Percentiles rank a stretch among this genome's conserved stretches.
phyloP scores from a whole-genome alignment of 2,113 vertebrate genomes.

The Cromileptes altivelis region DNA sequence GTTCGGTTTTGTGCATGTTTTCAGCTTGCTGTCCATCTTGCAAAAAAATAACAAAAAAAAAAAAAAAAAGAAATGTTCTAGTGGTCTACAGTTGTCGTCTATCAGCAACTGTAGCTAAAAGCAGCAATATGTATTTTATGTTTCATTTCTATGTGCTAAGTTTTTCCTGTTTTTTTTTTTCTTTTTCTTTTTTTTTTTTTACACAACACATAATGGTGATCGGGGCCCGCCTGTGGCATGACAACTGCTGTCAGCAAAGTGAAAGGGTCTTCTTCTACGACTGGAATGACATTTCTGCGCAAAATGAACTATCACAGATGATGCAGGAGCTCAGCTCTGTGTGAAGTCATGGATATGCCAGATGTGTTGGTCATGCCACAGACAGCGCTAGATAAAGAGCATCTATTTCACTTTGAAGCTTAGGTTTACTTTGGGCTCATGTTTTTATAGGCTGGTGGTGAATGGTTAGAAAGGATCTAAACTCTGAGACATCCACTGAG shows the following conservation, averaged over 20 bases:
- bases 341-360: not conserved
- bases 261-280: not conserved
- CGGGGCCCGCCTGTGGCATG: slow-evolving; percentile 3
- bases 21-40: slow-evolving; percentile 69
- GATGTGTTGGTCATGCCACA: slow-evolving; percentile 29
- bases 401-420: slow-evolving; percentile 49
- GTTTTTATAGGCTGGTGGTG: slow-evolving; percentile 51
- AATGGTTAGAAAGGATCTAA: slow-evolving; percentile 21
- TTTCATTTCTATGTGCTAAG: slow-evolving; percentile 55
- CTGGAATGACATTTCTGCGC: not conserved
- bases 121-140: slow-evolving; percentile 78
- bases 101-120: slow-evolving; percentile 80
- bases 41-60: slow-evolving; percentile 30
- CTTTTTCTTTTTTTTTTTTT: slow-evolving; percentile 31
- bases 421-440: slow-evolving; percentile 67
- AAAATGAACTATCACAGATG: not conserved
- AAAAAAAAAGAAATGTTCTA: slow-evolving; percentile 73
- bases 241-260: not conserved
- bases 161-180: slow-evolving; percentile 22
- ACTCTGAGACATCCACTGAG: slow-evolving; percentile 31
- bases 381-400: slow-evolving; percentile 31
- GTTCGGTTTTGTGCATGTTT: slow-evolving; percentile 73
- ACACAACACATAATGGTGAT: slow-evolving; percentile 9
- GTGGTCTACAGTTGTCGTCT: slow-evolving; percentile 82
- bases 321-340: not conserved